phyloP scores from a whole-genome alignment of 2,888 invertebrate genomes.

The Diaperis boleti region DNA sequence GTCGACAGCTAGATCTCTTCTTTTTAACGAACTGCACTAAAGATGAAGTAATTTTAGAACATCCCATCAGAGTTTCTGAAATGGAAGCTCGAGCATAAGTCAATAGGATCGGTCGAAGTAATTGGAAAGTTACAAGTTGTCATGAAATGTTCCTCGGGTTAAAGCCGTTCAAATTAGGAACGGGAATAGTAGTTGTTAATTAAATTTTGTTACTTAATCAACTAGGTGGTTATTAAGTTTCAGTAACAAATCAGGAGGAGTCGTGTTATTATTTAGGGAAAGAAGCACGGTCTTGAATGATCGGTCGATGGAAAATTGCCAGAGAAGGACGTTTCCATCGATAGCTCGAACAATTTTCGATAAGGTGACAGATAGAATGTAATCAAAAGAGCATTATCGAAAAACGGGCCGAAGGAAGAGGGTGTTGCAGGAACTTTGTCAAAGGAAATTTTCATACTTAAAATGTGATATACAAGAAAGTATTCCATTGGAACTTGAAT shows the following conservation, averaged over 20 bases:
- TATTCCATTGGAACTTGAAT: no score
- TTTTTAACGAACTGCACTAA: constrained; percentile 7
- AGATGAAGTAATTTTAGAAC: constrained; percentile 14
- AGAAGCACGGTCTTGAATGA: constrained; percentile 8
- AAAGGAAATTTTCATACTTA: no score
- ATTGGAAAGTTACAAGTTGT: constrained; percentile 39
- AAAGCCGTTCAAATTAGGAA: constrained; percentile 30
- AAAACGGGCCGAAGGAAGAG: constrained; percentile 17
- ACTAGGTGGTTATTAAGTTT: constrained; percentile 21
- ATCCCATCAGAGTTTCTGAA: constrained; percentile 21
- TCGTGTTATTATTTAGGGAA: constrained; percentile 8
- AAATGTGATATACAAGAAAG: no score
- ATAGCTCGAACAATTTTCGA: constrained; percentile 21
- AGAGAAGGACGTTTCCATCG: constrained; percentile 12
- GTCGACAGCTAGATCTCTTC: neutral
- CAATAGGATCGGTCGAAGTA: constrained; percentile 31
- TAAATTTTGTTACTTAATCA: constrained; percentile 29
- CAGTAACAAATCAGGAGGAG: constrained; percentile 9
- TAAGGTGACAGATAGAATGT: constrained; percentile 26
- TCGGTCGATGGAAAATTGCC: constrained; percentile 9
- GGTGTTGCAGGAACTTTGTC: no score
- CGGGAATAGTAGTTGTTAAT: constrained; percentile 27
- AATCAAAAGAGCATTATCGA: constrained; percentile 30
- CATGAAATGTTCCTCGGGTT: constrained; percentile 15
- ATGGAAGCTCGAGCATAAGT: constrained; percentile 17